A percentile compares a stretch with the other conserved stretches of the same genome.
Conservation (phyloP, 2,888 invertebrate genomes). For the Diarsia dahlii region DNA sequence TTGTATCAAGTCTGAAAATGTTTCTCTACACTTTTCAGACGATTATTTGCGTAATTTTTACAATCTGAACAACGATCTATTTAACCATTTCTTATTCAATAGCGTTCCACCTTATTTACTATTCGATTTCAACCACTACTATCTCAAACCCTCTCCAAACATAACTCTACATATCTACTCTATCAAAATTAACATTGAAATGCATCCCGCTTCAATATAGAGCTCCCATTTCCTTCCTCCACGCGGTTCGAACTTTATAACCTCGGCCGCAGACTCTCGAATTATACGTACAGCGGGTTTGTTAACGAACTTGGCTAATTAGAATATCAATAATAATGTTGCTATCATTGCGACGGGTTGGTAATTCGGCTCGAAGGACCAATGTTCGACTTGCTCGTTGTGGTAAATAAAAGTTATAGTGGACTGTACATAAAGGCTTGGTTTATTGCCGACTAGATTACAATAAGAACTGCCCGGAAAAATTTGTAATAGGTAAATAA, state of each 20-base stretch:
- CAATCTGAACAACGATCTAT: too few species aligned
- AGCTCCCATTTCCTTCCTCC: constrained; percentile 50
- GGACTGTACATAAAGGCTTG: too few species aligned
- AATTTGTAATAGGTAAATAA: too few species aligned
- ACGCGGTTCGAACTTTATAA: constrained; percentile 49
- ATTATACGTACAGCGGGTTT: constrained; percentile 39
- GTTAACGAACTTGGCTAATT: constrained; percentile 47
- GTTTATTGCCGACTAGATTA: too few species aligned
- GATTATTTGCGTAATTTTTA: too few species aligned
- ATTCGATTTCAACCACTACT: not conserved
- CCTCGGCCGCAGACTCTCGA: constrained; percentile 17
- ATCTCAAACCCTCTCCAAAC: not conserved
- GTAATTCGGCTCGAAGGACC: too few species aligned
- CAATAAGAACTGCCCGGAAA: too few species aligned
- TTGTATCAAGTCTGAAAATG: too few species aligned
- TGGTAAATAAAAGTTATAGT: too few species aligned
- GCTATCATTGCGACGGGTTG: constrained; percentile 8
- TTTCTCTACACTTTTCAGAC: too few species aligned
- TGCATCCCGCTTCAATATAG: constrained; percentile 44
- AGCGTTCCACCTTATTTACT: not conserved
- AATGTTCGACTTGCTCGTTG: too few species aligned
- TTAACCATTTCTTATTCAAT: not conserved
- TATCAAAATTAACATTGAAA: constrained; percentile 45
- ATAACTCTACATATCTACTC: not conserved
- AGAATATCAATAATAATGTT: constrained; percentile 36